A percentile compares a stretch with the other conserved stretches of the same genome.
phyloP scores from a whole-genome alignment of 1,140 invertebrate species.

The Trinorchestia longiramus region DNA sequence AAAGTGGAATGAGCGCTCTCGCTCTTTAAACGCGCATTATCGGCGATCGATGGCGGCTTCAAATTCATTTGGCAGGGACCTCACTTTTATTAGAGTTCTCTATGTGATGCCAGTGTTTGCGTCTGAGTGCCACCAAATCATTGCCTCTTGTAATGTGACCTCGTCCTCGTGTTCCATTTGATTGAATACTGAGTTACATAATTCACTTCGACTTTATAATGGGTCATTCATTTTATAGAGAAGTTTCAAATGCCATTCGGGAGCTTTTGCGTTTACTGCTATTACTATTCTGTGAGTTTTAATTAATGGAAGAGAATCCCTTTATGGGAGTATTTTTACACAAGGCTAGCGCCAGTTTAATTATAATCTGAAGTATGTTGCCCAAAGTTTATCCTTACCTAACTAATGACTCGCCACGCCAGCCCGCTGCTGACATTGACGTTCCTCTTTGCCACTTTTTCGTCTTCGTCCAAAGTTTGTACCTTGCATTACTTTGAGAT shows the following conservation, averaged over 20 bases:
- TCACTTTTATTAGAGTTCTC: not conserved
- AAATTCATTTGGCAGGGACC: conserved; percentile 15
- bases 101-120: not conserved
- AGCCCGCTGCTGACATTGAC: conserved; percentile 22
- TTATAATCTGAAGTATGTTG: not conserved
- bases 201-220: not conserved
- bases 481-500: not conserved
- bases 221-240: not conserved
- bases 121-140: not conserved
- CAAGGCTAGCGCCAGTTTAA: not conserved
- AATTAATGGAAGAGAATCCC: not conserved
- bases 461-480: not conserved
- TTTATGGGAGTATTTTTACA: not conserved
- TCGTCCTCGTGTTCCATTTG: not conserved
- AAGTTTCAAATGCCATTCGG: not conserved
- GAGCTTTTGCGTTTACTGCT: not conserved
- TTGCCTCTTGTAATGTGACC: not conserved
- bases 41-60: conserved; percentile 39
- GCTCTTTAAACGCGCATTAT: conserved; percentile 44
- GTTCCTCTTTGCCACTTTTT: conserved; percentile 16
- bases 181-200: not conserved
- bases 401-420: not conserved
- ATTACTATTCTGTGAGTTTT: not conserved
- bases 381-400: conserved; percentile 1
- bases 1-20: conserved; percentile 20